These are phyloP conservation scores for Tenthredo mesomela DNA, from an alignment of 2,888 invertebrate genomes.

Conservation along the genomic window DNA sequence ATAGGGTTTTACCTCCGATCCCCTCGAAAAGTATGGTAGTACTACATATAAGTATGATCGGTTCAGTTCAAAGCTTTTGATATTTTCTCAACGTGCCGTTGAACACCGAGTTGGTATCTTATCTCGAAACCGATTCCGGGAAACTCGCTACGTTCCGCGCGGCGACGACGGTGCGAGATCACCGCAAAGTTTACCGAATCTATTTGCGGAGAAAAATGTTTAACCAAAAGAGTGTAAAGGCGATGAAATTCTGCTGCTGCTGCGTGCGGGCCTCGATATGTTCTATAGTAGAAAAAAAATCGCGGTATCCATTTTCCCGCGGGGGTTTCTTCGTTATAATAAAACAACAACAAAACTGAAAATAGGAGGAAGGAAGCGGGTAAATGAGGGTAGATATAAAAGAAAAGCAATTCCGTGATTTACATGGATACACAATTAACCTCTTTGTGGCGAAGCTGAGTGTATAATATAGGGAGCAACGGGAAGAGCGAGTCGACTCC, in stretches of 20 bases:
- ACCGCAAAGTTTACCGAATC: constrained; percentile 14
- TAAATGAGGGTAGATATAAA: background rate
- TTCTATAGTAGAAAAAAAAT: background rate
- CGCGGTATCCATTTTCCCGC: background rate
- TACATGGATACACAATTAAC: constrained; percentile 50
- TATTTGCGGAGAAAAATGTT: constrained; percentile 22
- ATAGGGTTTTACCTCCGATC: background rate
- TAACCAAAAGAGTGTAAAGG: constrained; percentile 2
- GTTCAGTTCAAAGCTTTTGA: constrained; percentile 24
- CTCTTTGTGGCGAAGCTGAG: constrained; percentile 22
- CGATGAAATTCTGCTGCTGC: too few species aligned
- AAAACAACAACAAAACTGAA: background rate
- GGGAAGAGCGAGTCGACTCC: background rate
- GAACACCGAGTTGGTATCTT: constrained; percentile 10
- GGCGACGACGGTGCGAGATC: background rate
- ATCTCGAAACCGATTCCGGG: background rate
- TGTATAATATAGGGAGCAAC: too few species aligned
- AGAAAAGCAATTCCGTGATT: constrained; percentile 38
- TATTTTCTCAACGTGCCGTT: constrained; percentile 23
- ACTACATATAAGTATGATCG: background rate
- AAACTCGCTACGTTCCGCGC: background rate
- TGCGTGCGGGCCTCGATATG: background rate
- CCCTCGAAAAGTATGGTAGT: background rate
- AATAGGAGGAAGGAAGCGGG: background rate
- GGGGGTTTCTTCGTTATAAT: background rate